Conservation (phyloP, 2,888 invertebrate species). For the Frankliniella intonsa region DNA sequence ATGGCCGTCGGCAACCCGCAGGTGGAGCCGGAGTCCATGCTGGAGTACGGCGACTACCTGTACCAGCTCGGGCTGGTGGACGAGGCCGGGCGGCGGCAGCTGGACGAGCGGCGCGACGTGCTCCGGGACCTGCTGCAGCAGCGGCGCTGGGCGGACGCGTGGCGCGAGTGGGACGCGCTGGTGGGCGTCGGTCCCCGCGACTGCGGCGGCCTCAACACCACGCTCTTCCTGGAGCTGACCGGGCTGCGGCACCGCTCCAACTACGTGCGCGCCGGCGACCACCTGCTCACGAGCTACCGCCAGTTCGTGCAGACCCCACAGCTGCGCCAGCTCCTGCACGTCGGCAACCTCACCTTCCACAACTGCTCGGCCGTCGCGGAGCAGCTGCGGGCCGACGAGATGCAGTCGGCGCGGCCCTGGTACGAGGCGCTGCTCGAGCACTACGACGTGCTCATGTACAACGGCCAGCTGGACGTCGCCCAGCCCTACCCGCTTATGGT, state of each 20-base stretch:
- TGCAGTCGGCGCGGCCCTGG: slow-evolving; percentile 73
- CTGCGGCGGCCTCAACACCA: slow-evolving; percentile 44
- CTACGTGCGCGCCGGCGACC: slow-evolving; percentile 60
- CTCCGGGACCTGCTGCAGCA: slow-evolving; percentile 57
- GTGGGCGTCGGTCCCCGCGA: slow-evolving; percentile 57
- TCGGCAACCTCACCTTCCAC: slow-evolving; percentile 72
- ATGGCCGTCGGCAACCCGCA: slow-evolving; percentile 75
- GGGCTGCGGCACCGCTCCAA: slow-evolving; percentile 75
- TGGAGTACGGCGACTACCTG: slow-evolving; percentile 72
- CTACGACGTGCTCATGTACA: slow-evolving; percentile 75
- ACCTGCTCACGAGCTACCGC: slow-evolving; percentile 40
- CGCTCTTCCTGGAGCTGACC: slow-evolving; percentile 67
- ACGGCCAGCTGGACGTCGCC: slow-evolving; percentile 86
- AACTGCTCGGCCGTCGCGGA: slow-evolving; percentile 61
- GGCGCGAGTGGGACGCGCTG: slow-evolving; percentile 64
- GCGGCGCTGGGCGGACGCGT: slow-evolving; percentile 63
- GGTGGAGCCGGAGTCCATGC: slow-evolving; percentile 71
- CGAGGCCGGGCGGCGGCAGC: slow-evolving; percentile 55
- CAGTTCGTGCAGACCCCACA: slow-evolving; percentile 36
- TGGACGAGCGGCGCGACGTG: slow-evolving; percentile 58
- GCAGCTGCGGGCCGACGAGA: slow-evolving; percentile 66
- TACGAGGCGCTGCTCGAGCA: slow-evolving; percentile 62
- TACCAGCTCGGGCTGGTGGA: slow-evolving; percentile 61
- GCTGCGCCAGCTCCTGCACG: slow-evolving; percentile 62
- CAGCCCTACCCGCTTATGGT: slow-evolving; percentile 82